Evolutionary conservation across 2,888 invertebrate species (phyloP).

Genomic region (Acleris holmiana): DNA sequence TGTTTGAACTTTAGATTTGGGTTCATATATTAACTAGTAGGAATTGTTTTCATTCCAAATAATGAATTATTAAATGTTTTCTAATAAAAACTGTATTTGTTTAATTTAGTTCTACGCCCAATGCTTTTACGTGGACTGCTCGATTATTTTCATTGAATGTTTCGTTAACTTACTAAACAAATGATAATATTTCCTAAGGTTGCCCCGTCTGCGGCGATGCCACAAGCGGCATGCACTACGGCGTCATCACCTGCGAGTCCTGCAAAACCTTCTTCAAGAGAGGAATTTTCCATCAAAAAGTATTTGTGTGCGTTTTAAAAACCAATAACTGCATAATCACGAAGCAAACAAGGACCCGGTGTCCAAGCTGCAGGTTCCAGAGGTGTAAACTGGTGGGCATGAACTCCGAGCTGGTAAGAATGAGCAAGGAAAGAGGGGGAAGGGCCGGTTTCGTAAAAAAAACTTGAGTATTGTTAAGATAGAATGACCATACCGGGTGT

Average conservation of each 20-base stretch:
- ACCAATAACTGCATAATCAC: conserved; percentile 41
- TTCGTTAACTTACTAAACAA: too few relatives aligned
- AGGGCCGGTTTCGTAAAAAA: not conserved
- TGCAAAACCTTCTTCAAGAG: conserved; percentile 63
- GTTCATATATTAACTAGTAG: too few relatives aligned
- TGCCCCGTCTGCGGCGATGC: conserved; percentile 57
- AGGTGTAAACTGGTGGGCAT: conserved; percentile 57
- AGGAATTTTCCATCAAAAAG: conserved; percentile 42
- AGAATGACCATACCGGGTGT: too few relatives aligned
- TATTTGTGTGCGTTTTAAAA: conserved; percentile 40
- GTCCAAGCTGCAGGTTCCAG: conserved; percentile 53
- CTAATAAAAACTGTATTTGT: too few relatives aligned
- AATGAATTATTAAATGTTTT: too few relatives aligned
- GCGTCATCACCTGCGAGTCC: conserved; percentile 56
- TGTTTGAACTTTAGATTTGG: too few relatives aligned
- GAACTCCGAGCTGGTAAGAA: conserved; percentile 46
- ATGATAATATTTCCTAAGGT: conserved; percentile 1
- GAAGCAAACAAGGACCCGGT: conserved; percentile 39
- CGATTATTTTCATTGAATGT: too few relatives aligned
- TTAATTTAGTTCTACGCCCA: too few relatives aligned
- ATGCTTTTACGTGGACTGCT: too few relatives aligned
- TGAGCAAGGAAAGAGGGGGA: conserved; percentile 36
- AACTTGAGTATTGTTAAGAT: too few relatives aligned
- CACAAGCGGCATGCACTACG: conserved; percentile 57
- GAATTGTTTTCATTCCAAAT: too few relatives aligned